Conservation (phyloP, 2,797 vertebrate species). For the Megaceryle alcyon region DNA sequence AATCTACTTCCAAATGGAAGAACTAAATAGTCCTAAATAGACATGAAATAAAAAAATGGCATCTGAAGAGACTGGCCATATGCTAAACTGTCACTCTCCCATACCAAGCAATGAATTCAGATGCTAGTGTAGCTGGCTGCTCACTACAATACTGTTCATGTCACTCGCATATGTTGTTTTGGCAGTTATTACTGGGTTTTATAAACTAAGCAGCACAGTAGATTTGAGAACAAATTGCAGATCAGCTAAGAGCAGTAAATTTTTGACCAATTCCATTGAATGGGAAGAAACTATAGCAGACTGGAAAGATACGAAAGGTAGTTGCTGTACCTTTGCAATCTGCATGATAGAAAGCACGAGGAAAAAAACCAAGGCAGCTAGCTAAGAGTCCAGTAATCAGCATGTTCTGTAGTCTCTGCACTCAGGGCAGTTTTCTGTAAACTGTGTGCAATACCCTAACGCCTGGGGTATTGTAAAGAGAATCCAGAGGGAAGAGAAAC, state of each 20-base stretch:
- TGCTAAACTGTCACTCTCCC: conserved; percentile 46
- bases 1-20: background rate
- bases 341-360: background rate
- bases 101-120: conserved; percentile 16
- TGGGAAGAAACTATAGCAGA: background rate
- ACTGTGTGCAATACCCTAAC: background rate
- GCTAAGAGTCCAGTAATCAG: background rate
- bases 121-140: conserved; percentile 6
- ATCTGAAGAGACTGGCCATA: conserved; percentile 36
- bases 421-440: background rate
- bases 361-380: background rate
- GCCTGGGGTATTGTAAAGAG: background rate
- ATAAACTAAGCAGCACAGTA: background rate
- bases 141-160: conserved; percentile 53
- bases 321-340: background rate
- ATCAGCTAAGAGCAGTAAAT: background rate
- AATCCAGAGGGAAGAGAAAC: background rate
- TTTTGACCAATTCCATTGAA: background rate
- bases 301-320: background rate
- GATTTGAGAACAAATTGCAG: conserved; percentile 7
- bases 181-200: background rate
- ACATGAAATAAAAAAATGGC: conserved; percentile 4
- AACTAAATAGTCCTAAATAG: background rate
- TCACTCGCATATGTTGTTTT: conserved; percentile 55
- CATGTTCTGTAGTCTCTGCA: background rate